Conservation (phyloP, 2,113 vertebrate genomes). For the Onychorhynchus coronatus region DNA sequence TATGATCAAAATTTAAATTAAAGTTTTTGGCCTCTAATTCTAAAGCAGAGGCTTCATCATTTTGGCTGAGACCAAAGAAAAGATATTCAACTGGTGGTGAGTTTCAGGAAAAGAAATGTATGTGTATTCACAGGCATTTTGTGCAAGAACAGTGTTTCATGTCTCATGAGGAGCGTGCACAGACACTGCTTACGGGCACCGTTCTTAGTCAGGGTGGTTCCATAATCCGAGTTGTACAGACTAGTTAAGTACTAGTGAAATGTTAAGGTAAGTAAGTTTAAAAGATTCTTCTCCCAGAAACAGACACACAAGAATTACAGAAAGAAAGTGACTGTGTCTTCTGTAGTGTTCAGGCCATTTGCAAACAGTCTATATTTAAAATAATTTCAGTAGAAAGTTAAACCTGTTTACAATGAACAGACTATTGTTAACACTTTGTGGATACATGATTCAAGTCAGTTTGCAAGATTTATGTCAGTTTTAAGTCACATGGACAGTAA, state of each 20-base stretch:
- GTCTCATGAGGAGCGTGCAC: not conserved
- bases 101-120: not conserved
- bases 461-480: not conserved
- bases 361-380: not conserved
- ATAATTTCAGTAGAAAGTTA: not conserved
- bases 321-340: not conserved
- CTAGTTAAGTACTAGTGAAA: not conserved
- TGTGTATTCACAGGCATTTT: not conserved
- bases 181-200: fast-evolving
- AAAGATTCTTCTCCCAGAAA: not conserved
- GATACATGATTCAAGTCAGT: not conserved
- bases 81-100: not conserved
- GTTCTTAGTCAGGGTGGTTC: not conserved
- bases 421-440: not conserved
- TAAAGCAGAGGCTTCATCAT: not conserved
- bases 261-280: not conserved
- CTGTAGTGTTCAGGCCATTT: not conserved
- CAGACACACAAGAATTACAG: not conserved
- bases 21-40: not conserved
- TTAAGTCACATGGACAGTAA: not conserved
- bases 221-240: not conserved
- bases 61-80: not conserved
- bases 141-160: not conserved
- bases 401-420: not conserved
- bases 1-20: not conserved